Evolutionary conservation across 2,888 invertebrate genomes (phyloP).

Genomic region (Acanthoscelides obtectus): DNA sequence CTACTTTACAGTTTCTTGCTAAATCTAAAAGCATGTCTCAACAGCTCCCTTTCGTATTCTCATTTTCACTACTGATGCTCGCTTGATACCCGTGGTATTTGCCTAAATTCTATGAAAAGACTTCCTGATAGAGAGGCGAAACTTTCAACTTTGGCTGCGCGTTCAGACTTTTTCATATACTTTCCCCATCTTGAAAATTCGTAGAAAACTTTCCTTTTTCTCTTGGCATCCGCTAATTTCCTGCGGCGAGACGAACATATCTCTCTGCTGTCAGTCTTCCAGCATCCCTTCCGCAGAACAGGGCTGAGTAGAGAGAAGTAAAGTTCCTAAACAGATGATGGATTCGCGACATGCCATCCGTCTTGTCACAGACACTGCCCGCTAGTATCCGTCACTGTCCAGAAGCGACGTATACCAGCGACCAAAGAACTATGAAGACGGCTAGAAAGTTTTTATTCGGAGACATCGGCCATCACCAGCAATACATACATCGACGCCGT

Average conservation of each 20-base stretch:
- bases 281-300: background rate
- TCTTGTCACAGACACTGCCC: background rate
- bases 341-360: background rate
- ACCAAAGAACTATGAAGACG: background rate
- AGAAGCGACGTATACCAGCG: background rate
- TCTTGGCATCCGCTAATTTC: background rate
- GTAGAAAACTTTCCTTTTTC: background rate
- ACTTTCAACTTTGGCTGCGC: too few species aligned
- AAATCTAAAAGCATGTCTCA: too few species aligned
- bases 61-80: too few species aligned
- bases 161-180: background rate
- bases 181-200: background rate
- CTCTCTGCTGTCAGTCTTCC: background rate
- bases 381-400: background rate
- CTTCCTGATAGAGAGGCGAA: too few species aligned
- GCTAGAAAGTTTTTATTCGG: background rate
- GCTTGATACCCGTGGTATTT: too few species aligned
- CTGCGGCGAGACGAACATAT: background rate
- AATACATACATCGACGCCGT: too few species aligned
- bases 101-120: too few species aligned
- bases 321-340: background rate
- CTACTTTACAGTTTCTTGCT: too few species aligned
- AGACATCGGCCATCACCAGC: too few species aligned
- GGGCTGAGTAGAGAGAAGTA: background rate
- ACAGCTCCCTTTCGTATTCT: too few species aligned